These are phyloP conservation scores for Oedothorax gibbosus DNA, from an alignment of 1,140 invertebrate genomes.

Conservation along the genomic window DNA sequence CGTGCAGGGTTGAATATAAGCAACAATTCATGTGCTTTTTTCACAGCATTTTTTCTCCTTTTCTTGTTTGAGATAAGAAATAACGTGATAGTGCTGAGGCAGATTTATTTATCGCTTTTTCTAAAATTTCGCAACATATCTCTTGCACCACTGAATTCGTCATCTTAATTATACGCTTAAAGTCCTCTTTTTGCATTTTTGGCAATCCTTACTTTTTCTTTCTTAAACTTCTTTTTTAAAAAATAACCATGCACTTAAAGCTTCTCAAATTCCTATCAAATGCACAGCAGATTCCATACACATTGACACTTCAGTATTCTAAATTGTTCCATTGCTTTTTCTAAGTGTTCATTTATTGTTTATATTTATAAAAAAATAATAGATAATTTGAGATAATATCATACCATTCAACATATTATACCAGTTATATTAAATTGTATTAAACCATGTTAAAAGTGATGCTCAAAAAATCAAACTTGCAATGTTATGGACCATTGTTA, in stretches of 20 bases:
- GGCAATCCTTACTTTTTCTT: constrained; percentile 29
- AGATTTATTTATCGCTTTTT: constrained; percentile 55
- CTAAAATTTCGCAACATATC: constrained; percentile 46
- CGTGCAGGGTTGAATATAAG: constrained; percentile 55
- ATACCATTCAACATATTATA: too few relatives aligned
- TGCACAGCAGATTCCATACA: constrained; percentile 3
- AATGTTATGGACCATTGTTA: too few relatives aligned
- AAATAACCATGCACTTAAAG: constrained; percentile 21
- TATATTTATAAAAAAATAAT: too few relatives aligned
- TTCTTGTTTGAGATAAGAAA: constrained; percentile 25
- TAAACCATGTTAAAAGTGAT: too few relatives aligned
- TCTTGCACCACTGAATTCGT: constrained; percentile 46
- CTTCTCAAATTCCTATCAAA: constrained; percentile 11
- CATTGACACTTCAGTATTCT: too few relatives aligned
- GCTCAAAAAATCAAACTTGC: too few relatives aligned
- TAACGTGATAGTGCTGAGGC: constrained; percentile 36
- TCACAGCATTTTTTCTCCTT: constrained; percentile 30
- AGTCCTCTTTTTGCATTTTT: constrained; percentile 38
- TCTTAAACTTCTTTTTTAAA: constrained; percentile 18
- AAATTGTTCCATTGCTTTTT: too few relatives aligned
- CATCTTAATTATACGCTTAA: constrained; percentile 51
- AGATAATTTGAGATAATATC: too few relatives aligned
- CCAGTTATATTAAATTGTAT: too few relatives aligned
- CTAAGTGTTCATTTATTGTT: too few relatives aligned
- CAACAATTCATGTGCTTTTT: constrained; percentile 56